Percentiles rank a stretch among this genome's conserved stretches.
Evolutionary conservation across 2,797 vertebrate species (phyloP).

Genomic region (Mastacembelus armatus): DNA sequence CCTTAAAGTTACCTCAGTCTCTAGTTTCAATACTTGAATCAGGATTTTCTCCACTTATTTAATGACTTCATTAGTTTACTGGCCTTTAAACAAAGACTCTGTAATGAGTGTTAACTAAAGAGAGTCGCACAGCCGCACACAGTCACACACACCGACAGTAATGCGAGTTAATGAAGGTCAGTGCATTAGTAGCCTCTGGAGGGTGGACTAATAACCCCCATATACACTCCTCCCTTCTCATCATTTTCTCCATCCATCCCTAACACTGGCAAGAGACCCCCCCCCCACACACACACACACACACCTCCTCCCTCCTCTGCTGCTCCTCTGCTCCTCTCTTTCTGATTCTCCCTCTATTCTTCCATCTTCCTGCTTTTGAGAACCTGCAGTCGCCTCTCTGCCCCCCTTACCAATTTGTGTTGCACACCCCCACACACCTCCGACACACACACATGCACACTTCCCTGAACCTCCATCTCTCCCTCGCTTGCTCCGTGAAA

Average conservation of each 20-base stretch:
- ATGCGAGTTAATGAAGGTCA: constrained; percentile 84
- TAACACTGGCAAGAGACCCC: constrained; percentile 48
- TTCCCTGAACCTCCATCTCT: constrained; percentile 70
- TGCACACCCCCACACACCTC: constrained; percentile 19
- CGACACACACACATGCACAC: too few relatives aligned
- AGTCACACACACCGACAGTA: constrained; percentile 68
- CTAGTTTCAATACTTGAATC: constrained; percentile 63
- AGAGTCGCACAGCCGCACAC: constrained; percentile 57
- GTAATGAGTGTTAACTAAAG: constrained; percentile 82
- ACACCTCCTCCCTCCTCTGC: background rate
- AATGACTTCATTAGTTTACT: constrained; percentile 97
- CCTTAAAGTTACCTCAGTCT: constrained; percentile 54
- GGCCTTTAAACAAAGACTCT: constrained; percentile 89
- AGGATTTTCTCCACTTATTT: constrained; percentile 87
- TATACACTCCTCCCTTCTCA: constrained; percentile 54
- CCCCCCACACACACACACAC: background rate
- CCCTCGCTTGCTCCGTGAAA: constrained; percentile 73
- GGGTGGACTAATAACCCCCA: constrained; percentile 72
- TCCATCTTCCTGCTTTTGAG: constrained; percentile 53
- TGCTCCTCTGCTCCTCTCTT: constrained; percentile 23
- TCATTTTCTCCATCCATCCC: constrained; percentile 67
- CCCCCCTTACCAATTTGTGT: constrained; percentile 53
- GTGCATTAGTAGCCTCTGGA: constrained; percentile 81
- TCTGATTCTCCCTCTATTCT: constrained; percentile 33
- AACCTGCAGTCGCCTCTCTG: constrained; percentile 59